Percentiles rank a stretch among this genome's conserved stretches.
Evolutionary conservation across 2,113 vertebrate genomes (phyloP).

Genomic region (Oryzias melastigma): DNA sequence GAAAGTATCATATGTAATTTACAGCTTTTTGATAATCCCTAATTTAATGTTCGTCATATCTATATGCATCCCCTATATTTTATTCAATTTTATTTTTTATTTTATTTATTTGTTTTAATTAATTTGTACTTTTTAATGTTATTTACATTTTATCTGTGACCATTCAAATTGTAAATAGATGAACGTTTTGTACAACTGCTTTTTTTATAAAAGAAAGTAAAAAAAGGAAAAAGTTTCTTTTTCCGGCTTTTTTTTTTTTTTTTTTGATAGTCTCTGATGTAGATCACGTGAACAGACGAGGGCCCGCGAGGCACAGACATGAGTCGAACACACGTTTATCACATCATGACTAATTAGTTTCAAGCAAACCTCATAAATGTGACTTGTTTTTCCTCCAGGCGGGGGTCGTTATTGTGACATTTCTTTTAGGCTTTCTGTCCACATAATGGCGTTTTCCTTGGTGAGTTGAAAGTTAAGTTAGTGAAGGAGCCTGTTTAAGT

Average conservation of each 20-base stretch:
- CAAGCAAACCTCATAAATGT: constrained; percentile 58
- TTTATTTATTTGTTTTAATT: background rate
- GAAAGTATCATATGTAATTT: too few species aligned
- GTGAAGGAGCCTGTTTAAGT: background rate
- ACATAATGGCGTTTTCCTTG: constrained; percentile 80
- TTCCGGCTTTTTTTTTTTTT: background rate
- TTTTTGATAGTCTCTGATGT: constrained; percentile 22
- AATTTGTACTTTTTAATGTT: too few species aligned
- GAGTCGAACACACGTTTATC: constrained; percentile 59
- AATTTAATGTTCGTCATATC: too few species aligned
- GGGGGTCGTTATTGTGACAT: constrained; percentile 39
- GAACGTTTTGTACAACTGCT: too few species aligned
- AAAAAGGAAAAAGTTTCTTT: too few species aligned
- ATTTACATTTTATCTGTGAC: background rate
- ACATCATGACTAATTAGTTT: constrained; percentile 60
- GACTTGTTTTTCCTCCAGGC: background rate
- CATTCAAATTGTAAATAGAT: too few species aligned
- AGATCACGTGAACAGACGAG: constrained; percentile 43
- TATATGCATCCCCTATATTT: too few species aligned
- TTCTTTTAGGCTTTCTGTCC: constrained; percentile 35
- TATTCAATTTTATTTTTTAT: background rate
- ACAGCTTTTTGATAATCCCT: too few species aligned
- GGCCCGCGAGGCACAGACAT: background rate
- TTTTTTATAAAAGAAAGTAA: too few species aligned
- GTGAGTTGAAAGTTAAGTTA: constrained; percentile 61